Base-by-base conservation (phyloP, 2,797 vertebrate species). In the Hipposideros larvatus region DNA sequence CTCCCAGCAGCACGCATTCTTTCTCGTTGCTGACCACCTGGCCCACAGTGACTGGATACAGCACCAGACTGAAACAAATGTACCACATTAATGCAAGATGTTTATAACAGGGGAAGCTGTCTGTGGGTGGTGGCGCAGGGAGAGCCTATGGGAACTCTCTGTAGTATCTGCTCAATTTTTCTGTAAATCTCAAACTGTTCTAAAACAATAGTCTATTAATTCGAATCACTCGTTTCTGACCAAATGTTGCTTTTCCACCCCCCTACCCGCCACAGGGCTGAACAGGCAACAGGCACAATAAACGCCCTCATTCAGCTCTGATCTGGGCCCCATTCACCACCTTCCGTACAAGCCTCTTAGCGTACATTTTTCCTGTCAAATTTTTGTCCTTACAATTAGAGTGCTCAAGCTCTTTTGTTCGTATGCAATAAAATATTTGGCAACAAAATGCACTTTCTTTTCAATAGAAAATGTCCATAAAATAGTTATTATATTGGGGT, bases 301-400 rank as follows among this genome's bases (percentile, higher is more conserved):
- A 53, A 59, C 24, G 80, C 26, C 41, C 57, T 48, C 21, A 13
- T 43, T 53, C n/a, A 61, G 14, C 26, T 48, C 19, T 73, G 43
- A 21, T 65, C 48, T 55, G 55, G 66, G 16, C 4, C 26, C 26
- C 28, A 71, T 75, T 82, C 8, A 75, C 31, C 46, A 9, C 5
- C 14, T 65, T 55, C 66, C 4, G 0, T 79, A 13, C 37, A 55
- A 91, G 48, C 11, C 2, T 79, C 55, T 80, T 51, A 68, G 14
- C 34, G 10, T 63, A 28, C 70, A 24, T 68, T 48, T 78, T 63
- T 84, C 51, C 22, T 34, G 68, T 74, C 43, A 53, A 16, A 68
- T 41, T 77, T 86, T 63, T 87, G 14, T 75, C 31, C 84, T 61
- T 87, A 66, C 22, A n/a, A 31, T 79, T 51, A 91, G 85, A 93